Conservation (phyloP, 2,888 invertebrate species). For the Heteromurus nitidus region DNA sequence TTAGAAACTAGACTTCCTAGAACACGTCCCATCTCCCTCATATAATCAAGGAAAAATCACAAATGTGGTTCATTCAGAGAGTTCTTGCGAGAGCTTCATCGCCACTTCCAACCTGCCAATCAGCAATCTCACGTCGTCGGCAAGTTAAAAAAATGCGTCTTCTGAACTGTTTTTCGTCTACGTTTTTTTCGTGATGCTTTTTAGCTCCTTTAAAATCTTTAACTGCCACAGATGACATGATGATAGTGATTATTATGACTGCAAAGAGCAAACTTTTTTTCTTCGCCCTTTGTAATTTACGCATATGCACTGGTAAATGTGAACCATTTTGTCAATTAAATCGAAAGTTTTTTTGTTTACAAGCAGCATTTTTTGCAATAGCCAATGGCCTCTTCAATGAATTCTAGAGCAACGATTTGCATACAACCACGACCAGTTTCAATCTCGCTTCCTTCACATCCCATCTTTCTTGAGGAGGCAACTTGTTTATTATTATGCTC, state of each 20-base stretch:
- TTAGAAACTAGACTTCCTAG: conserved; percentile 22
- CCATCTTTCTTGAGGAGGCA: not conserved
- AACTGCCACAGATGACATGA: not conserved
- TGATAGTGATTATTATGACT: conserved; percentile 11
- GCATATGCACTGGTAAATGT: not conserved
- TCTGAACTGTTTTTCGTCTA: too few relatives aligned
- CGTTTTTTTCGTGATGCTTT: too few relatives aligned
- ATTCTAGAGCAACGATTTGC: conserved; percentile 23
- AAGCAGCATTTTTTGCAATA: not conserved
- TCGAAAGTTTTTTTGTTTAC: conserved; percentile 15
- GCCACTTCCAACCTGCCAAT: too few relatives aligned
- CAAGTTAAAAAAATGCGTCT: too few relatives aligned
- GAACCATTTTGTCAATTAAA: conserved; percentile 14
- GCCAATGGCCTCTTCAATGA: not conserved
- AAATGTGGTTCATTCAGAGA: not conserved
- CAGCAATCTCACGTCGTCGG: too few relatives aligned
- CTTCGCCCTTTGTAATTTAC: not conserved
- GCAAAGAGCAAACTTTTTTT: not conserved
- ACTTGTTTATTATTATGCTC: not conserved
- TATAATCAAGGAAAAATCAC: conserved; percentile 16
- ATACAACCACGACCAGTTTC: conserved; percentile 5
- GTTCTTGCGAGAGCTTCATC: too few relatives aligned
- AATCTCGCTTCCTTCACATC: conserved; percentile 7
- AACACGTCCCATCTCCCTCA: not conserved
- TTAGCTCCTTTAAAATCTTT: not conserved